Base-by-base conservation (phyloP, 2,797 vertebrate genomes). In the Pseudotriccus pelzelni region DNA sequence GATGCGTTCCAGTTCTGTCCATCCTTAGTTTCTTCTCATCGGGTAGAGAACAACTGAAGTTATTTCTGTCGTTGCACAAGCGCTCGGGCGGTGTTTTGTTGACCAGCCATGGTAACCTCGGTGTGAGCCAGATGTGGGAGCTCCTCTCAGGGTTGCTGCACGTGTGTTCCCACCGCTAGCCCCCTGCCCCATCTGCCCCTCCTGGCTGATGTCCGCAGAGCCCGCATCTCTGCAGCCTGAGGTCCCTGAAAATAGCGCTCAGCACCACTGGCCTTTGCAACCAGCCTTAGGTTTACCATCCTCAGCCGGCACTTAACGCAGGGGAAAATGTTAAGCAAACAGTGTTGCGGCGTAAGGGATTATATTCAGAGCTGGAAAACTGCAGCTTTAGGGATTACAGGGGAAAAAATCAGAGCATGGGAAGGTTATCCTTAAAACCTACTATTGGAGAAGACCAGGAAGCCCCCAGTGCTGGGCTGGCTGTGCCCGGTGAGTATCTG, bases 21-120 rank as follows among this genome's bases (percentile, higher is more conserved):
- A 89, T 95, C 89, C 46, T 89, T 77, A 77, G 79, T 79, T 94
- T 81, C 85, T 93, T 94, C 95, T 93, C 12, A 1, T 78, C 0
- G 55, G 77, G 50, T 34, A 76, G 83, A 76, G 90, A 95, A 64
- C 83, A 94, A 69, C 87, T 74, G 4, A 18, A 95, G 88, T 96
- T 97, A 96, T 95, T 97, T 97, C 91, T 80, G 87, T 96, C 14
- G 2, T 93, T 91, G 89, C 97, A 97, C 89, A 95, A 95, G 96
- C 7, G 1, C 46, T 90, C 9, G 10, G 83, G 59, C 3, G 2
- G 36, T 96, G 96, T 97, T 96, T 94, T 95, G 92, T 90, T 96
- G 87, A 92, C 87, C 92, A 23, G 89, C 96, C 89, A 93, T 77
- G 95, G 96, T 52, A 96, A 93, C 92, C 86, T 75, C 1, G 0